These are phyloP conservation scores for Litocranius walleri DNA, from an alignment of 2,113 vertebrate genomes.

Conservation along the genomic window DNA sequence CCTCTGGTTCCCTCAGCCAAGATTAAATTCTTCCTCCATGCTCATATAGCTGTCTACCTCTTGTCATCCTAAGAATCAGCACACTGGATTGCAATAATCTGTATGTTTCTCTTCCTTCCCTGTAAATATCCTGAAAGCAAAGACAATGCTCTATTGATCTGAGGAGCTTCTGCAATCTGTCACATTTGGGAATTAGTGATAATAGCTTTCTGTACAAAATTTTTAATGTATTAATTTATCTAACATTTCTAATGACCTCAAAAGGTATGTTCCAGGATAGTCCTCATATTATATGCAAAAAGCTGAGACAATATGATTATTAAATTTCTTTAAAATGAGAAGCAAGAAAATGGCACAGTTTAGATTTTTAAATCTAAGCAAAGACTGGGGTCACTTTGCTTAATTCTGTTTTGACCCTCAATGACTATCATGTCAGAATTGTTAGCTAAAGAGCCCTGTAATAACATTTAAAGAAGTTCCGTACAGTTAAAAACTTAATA, in stretches of 20 bases:
- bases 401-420: neutral
- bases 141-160: neutral
- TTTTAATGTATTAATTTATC: neutral
- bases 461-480: neutral
- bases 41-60: neutral
- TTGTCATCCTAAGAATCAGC: neutral
- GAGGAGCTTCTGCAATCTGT: neutral
- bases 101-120: neutral
- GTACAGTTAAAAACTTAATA: neutral
- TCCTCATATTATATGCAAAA: neutral
- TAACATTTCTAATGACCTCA: neutral
- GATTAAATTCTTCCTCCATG: neutral
- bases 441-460: neutral
- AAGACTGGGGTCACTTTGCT: neutral
- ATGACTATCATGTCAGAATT: neutral
- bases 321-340: neutral
- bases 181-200: neutral
- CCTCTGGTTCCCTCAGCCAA: neutral
- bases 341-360: neutral
- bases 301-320: neutral
- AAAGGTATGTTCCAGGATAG: neutral
- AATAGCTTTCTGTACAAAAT: neutral
- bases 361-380: conserved; percentile 15
- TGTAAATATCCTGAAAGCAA: neutral
- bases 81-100: neutral